Percentiles rank a stretch among this genome's conserved stretches.
phyloP scores from a whole-genome alignment of 2,113 vertebrate genomes.

The Alligator sinensis region DNA sequence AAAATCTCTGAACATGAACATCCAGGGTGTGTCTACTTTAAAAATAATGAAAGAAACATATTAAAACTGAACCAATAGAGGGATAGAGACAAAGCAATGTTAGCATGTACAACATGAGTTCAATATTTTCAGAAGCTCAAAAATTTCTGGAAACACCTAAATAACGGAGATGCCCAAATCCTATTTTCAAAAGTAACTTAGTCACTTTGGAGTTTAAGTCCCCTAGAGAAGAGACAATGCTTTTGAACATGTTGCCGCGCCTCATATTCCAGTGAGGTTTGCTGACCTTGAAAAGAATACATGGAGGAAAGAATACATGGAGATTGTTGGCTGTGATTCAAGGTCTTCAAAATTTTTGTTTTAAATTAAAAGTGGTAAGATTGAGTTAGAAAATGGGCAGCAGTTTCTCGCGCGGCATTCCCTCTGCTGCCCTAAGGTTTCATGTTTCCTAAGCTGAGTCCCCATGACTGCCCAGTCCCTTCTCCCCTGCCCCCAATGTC shows the following conservation, averaged over 20 bases:
- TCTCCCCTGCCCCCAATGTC: too few relatives aligned
- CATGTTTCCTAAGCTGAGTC: too few relatives aligned
- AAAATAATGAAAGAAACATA: neutral
- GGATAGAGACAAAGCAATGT: neutral
- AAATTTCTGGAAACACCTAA: neutral
- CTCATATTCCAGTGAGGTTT: neutral
- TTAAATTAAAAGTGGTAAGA: neutral
- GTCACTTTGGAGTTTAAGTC: neutral
- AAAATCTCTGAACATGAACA: neutral
- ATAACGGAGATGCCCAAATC: neutral
- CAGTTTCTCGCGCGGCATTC: too few relatives aligned
- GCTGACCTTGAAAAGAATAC: neutral
- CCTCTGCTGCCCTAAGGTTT: too few relatives aligned
- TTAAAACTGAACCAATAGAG: neutral
- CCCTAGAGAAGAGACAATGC: neutral
- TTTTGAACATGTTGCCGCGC: neutral
- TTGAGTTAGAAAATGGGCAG: neutral
- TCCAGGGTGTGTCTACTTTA: neutral
- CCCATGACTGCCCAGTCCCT: too few relatives aligned
- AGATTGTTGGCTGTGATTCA: neutral
- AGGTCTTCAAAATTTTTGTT: neutral
- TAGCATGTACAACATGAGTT: neutral
- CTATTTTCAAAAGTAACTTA: neutral
- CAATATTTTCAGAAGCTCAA: neutral
- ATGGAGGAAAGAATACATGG: neutral